Evolutionary conservation across 1,140 invertebrate species (phyloP).

Genomic region (Steinernema khuongi): DNA sequence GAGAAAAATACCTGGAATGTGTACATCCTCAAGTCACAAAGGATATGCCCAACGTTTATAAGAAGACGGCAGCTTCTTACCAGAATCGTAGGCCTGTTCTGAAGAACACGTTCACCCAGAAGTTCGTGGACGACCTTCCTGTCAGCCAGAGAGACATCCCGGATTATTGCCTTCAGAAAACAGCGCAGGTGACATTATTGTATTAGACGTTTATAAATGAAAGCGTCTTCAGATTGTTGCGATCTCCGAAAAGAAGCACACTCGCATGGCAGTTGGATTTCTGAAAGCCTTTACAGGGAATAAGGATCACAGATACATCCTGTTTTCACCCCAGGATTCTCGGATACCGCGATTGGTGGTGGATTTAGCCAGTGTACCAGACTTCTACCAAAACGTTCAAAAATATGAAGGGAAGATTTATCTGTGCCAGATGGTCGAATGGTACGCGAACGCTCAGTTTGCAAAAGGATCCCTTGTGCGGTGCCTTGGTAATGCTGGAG

Average conservation of each 20-base stretch:
- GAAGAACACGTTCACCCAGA: constrained; percentile 23
- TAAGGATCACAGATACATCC: constrained; percentile 64
- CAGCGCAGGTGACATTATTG: constrained; percentile 48
- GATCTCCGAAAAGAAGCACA: constrained; percentile 64
- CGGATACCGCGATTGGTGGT: constrained; percentile 68
- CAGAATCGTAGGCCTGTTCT: neutral
- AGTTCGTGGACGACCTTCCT: constrained; percentile 30
- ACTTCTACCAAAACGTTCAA: neutral
- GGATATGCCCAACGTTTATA: neutral
- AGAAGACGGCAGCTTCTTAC: neutral
- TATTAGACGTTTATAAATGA: constrained; percentile 53
- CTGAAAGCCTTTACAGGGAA: constrained; percentile 64
- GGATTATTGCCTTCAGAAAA: constrained; percentile 51
- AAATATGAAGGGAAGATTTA: neutral
- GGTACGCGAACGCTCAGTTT: constrained; percentile 27
- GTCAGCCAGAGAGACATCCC: constrained; percentile 36
- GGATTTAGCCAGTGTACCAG: constrained; percentile 32
- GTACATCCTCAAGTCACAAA: neutral
- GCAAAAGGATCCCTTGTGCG: constrained; percentile 24
- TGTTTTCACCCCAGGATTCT: constrained; percentile 71
- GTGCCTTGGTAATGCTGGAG: constrained; percentile 69
- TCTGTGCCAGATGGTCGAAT: constrained; percentile 24
- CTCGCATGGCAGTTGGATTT: constrained; percentile 67
- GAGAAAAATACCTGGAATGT: constrained; percentile 12
- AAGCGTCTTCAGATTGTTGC: constrained; percentile 62